These are phyloP conservation scores for Engystomops pustulosus DNA, from an alignment of 2,113 vertebrate genomes.

Conservation along the genomic window DNA sequence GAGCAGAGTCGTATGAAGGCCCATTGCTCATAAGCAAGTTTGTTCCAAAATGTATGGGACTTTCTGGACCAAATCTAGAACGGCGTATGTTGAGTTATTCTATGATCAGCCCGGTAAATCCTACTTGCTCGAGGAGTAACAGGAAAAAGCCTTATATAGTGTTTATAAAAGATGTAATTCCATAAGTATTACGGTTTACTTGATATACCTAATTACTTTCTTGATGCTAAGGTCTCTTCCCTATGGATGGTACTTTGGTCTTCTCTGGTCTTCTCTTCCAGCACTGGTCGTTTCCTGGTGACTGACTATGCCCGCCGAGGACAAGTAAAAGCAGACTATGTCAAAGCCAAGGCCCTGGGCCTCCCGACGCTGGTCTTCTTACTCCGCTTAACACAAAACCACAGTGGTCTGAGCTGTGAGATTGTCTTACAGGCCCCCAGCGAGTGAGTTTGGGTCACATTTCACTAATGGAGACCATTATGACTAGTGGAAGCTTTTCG, in stretches of 20 bases:
- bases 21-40: too few relatives aligned
- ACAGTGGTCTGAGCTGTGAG: slow-evolving; percentile 62
- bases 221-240: not conserved
- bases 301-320: slow-evolving; percentile 70
- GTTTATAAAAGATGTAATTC: too few relatives aligned
- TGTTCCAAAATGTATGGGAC: too few relatives aligned
- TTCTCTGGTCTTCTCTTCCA: slow-evolving; percentile 46
- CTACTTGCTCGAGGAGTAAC: too few relatives aligned
- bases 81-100: too few relatives aligned
- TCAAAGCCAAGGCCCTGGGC: slow-evolving; percentile 67
- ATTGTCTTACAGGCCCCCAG: slow-evolving; percentile 70
- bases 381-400: slow-evolving; percentile 69
- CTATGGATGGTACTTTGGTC: not conserved
- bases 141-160: too few relatives aligned
- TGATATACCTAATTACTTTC: too few relatives aligned
- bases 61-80: too few relatives aligned
- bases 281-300: slow-evolving; percentile 72
- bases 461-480: not conserved
- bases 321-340: slow-evolving; percentile 65
- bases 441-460: slow-evolving; percentile 60
- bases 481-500: not conserved
- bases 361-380: slow-evolving; percentile 71
- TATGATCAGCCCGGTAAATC: too few relatives aligned
- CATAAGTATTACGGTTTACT: too few relatives aligned
- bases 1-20: too few relatives aligned